Percentiles rank a stretch among this genome's conserved stretches.
phyloP scores from a whole-genome alignment of 2,113 vertebrate genomes.

The Pagrus major region DNA sequence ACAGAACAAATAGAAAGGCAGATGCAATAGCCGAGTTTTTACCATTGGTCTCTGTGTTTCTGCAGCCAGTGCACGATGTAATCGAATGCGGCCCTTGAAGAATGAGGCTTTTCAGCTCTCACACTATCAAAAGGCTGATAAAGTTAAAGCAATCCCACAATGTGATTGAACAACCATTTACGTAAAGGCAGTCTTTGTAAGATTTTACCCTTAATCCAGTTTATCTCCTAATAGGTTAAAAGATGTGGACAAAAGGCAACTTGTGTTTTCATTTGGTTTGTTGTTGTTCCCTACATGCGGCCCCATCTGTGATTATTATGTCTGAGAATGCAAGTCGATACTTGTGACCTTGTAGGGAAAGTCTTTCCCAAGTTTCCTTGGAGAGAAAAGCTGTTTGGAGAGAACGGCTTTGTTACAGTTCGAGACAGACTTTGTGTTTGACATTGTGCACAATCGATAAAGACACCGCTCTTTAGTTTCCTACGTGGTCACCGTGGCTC shows the following conservation, averaged over 20 bases:
- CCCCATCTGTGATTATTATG: slow-evolving; percentile 8
- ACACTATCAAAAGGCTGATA: not conserved
- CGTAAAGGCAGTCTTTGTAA: not conserved
- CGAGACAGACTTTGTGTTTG: not conserved
- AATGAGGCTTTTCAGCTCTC: not conserved
- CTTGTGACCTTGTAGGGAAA: slow-evolving; percentile 21
- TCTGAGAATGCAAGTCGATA: not conserved
- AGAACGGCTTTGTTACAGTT: not conserved
- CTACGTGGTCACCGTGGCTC: not conserved
- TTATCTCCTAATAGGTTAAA: not conserved
- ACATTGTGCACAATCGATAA: slow-evolving; percentile 19
- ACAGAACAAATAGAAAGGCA: not conserved
- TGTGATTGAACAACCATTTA: slow-evolving; percentile 21
- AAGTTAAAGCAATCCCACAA: slow-evolving; percentile 5
- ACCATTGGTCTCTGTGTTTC: not conserved
- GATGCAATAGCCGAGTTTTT: not conserved
- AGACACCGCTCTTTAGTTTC: slow-evolving; percentile 17
- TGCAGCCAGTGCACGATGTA: not conserved
- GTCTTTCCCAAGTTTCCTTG: not conserved
- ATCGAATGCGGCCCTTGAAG: not conserved
- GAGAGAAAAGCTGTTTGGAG: not conserved
- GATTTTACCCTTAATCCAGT: not conserved
- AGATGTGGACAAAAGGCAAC: not conserved
- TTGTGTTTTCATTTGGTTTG: slow-evolving; percentile 1
- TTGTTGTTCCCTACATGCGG: not conserved